Evolutionary conservation across 2,888 invertebrate genomes (phyloP).

Genomic region (Stictocephala bisonia): DNA sequence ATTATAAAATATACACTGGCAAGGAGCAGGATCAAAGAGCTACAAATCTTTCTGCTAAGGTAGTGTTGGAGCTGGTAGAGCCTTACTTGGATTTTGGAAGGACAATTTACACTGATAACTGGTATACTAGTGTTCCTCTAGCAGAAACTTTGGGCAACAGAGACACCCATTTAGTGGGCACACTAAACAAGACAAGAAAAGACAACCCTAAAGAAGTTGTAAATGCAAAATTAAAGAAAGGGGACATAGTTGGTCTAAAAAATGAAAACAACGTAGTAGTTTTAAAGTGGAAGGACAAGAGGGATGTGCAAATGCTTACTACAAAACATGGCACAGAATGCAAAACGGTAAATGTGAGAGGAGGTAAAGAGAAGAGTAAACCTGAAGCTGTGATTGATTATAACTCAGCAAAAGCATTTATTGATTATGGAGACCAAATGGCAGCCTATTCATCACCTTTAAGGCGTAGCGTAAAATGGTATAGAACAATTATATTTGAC

Average conservation of each 20-base stretch:
- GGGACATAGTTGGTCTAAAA: not conserved
- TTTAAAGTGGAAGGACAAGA: conserved; percentile 43
- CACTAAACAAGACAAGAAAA: conserved; percentile 20
- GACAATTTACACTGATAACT: conserved; percentile 51
- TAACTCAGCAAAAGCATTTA: conserved; percentile 14
- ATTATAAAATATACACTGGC: conserved; percentile 32
- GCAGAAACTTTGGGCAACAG: conserved; percentile 5
- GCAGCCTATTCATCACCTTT: conserved; percentile 9
- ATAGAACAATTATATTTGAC: conserved; percentile 35
- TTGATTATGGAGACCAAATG: conserved; percentile 38
- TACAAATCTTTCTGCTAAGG: conserved; percentile 43
- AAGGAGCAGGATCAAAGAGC: conserved; percentile 2
- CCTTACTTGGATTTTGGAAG: conserved; percentile 48
- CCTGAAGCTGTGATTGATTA: conserved; percentile 44
- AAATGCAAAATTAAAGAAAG: conserved; percentile 32
- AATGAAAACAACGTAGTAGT: conserved; percentile 31
- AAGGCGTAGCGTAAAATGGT: conserved; percentile 33
- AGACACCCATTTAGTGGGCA: conserved; percentile 38
- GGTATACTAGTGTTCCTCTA: conserved; percentile 50
- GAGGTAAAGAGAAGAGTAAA: conserved; percentile 42
- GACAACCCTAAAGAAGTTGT: not conserved
- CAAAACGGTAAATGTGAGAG: not conserved
- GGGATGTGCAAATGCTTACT: too few species aligned
- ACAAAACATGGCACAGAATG: conserved; percentile 25
- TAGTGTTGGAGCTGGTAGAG: too few species aligned